Evolutionary conservation across 2,888 invertebrate species (phyloP).

Genomic region (Lathronympha strigana): DNA sequence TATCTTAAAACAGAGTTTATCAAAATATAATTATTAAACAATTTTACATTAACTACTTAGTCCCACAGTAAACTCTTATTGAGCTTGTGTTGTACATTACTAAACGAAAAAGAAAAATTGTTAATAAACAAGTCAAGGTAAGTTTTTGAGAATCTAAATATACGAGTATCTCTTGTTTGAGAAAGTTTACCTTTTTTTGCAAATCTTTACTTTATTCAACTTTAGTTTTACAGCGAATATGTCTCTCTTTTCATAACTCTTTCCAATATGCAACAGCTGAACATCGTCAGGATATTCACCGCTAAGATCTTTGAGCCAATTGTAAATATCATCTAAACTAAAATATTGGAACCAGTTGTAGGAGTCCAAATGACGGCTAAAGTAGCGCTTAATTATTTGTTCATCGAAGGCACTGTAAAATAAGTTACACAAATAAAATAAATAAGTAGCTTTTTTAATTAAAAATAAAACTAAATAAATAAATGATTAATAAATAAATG

Average conservation of each 20-base stretch:
- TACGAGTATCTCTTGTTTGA: too few species aligned
- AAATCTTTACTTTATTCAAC: background rate
- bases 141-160: too few species aligned
- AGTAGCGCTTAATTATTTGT: conserved; percentile 65
- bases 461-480: background rate
- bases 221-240: conserved; percentile 21
- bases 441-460: background rate
- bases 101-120: too few species aligned
- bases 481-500: too few species aligned
- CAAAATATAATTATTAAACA: too few species aligned
- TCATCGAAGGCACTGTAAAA: conserved; percentile 62
- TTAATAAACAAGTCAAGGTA: too few species aligned
- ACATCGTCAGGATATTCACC: conserved; percentile 69
- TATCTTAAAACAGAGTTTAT: too few species aligned
- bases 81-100: too few species aligned
- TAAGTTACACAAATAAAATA: background rate
- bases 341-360: conserved; percentile 84
- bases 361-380: conserved; percentile 60
- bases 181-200: background rate
- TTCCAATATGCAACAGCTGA: conserved; percentile 64
- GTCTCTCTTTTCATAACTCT: conserved; percentile 47
- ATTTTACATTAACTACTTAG: too few species aligned
- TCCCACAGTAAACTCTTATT: too few species aligned
- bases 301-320: conserved; percentile 81
- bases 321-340: conserved; percentile 83